Percentiles rank a stretch among this genome's conserved stretches.
Evolutionary conservation across 2,888 invertebrate genomes (phyloP).

Genomic region (Cryptophagus acutangulus): DNA sequence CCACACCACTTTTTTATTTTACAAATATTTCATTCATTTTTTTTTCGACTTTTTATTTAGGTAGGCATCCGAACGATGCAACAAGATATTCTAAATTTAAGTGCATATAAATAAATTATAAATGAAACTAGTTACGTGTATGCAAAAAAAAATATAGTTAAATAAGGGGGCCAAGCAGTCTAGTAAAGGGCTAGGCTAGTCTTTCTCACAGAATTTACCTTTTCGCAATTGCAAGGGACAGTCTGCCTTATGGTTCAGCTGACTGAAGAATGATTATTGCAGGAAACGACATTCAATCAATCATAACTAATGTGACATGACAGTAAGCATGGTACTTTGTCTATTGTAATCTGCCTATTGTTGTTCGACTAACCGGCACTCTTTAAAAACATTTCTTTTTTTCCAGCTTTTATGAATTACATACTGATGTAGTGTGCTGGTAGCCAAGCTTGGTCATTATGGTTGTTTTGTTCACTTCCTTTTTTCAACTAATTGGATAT

Average conservation of each 20-base stretch:
- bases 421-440: slow-evolving; percentile 1
- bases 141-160: too few relatives aligned
- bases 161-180: slow-evolving; percentile 47
- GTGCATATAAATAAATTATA: too few relatives aligned
- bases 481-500: slow-evolving; percentile 1
- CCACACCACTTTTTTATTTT: too few relatives aligned
- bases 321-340: slow-evolving; percentile 49
- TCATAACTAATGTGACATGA: slow-evolving; percentile 50
- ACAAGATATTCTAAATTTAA: too few relatives aligned
- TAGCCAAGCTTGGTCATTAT: background rate
- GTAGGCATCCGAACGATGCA: too few relatives aligned
- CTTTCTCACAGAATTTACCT: slow-evolving; percentile 40
- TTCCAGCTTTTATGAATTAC: slow-evolving; percentile 26
- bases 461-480: background rate
- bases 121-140: too few relatives aligned
- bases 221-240: background rate
- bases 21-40: too few relatives aligned
- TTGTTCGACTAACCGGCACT: slow-evolving; percentile 41
- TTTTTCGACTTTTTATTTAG: too few relatives aligned
- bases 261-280: slow-evolving; percentile 25
- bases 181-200: slow-evolving; percentile 32
- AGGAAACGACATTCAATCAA: slow-evolving; percentile 39
- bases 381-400: slow-evolving; percentile 39
- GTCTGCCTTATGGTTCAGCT: background rate
- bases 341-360: slow-evolving; percentile 50